Percentiles rank a stretch among this genome's conserved stretches.
Evolutionary conservation across 2,888 invertebrate genomes (phyloP).

Genomic region (Calameuta filiformis): DNA sequence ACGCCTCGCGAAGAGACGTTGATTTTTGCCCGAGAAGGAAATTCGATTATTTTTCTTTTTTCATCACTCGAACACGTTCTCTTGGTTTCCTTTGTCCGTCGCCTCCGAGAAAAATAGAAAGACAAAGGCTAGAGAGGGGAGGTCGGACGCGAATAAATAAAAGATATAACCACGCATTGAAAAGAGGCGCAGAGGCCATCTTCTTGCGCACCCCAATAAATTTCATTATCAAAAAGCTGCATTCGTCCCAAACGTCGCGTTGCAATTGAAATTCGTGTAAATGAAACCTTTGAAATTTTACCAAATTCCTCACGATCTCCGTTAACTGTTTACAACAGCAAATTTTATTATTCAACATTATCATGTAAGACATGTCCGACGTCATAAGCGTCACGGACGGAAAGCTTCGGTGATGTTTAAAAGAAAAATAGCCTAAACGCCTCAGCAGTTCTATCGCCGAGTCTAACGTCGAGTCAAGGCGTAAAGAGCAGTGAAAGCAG

Average conservation of each 20-base stretch:
- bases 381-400: background rate
- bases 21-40: background rate
- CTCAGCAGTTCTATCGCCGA: background rate
- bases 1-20: background rate
- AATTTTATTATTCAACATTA: background rate
- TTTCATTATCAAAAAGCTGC: background rate
- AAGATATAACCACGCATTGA: too few species aligned
- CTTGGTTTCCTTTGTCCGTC: background rate
- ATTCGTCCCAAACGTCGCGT: too few species aligned
- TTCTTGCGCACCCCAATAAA: background rate
- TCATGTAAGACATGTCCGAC: background rate
- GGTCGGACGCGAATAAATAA: too few species aligned
- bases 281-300: too few species aligned
- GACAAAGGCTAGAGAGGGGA: background rate
- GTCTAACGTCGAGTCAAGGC: background rate
- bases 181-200: background rate
- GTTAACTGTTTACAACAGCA: background rate
- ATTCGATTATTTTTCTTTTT: background rate
- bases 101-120: background rate
- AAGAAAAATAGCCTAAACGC: background rate
- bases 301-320: background rate
- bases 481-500: background rate
- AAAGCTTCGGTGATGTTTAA: background rate
- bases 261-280: too few species aligned
- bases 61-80: background rate